Conservation (phyloP, 2,888 invertebrate species). For the Syrphus vitripennis region DNA sequence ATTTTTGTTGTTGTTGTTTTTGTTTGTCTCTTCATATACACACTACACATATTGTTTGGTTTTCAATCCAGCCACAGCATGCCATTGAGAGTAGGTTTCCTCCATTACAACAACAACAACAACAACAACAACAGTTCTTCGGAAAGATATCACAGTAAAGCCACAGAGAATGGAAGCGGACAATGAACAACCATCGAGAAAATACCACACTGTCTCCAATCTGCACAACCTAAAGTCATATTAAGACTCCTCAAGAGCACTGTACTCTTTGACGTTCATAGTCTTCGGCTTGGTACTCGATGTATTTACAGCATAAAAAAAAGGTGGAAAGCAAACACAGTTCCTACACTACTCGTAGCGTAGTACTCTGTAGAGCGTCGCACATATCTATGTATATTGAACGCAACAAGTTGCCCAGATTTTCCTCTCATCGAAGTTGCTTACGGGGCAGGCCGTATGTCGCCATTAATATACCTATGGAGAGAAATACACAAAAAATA, state of each 20-base stretch:
- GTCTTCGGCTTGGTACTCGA: not conserved
- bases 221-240: constrained; percentile 2
- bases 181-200: not conserved
- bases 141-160: not conserved
- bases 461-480: constrained; percentile 43
- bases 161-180: constrained; percentile 6
- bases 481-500: constrained; percentile 14
- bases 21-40: not conserved
- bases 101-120: not conserved
- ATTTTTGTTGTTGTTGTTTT: not conserved
- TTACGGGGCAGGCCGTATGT: constrained; percentile 63
- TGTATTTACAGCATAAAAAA: not conserved
- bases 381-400: not conserved
- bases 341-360: not conserved
- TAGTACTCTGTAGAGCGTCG: not conserved
- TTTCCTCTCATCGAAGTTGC: constrained; percentile 34
- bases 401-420: constrained; percentile 61
- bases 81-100: constrained; percentile 39
- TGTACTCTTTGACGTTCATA: constrained; percentile 11
- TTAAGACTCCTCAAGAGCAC: constrained; percentile 19
- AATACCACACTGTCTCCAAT: constrained; percentile 46
- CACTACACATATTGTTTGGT: constrained; percentile 12
- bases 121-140: too few species aligned
- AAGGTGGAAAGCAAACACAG: not conserved
- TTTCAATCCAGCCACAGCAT: not conserved